phyloP scores from a whole-genome alignment of 2,113 vertebrate species.

The Melozone crissalis region DNA sequence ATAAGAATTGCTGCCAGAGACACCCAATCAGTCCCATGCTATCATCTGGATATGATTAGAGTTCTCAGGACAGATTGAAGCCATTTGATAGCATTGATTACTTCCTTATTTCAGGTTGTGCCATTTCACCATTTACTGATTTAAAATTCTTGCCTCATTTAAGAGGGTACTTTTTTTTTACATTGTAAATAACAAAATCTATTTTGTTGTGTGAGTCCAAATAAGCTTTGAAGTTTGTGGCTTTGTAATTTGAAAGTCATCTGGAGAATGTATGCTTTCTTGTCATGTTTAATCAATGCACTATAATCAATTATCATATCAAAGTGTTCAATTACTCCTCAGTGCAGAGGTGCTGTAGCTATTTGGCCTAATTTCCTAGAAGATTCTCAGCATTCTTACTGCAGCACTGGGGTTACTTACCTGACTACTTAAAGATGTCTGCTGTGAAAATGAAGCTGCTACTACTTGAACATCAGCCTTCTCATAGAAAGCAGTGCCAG shows the following conservation, averaged over 20 bases:
- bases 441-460: constrained; percentile 1
- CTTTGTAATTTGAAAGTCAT: constrained; percentile 65
- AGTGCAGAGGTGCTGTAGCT: constrained; percentile 14
- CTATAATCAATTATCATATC: constrained; percentile 69
- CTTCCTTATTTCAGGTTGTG: constrained; percentile 84
- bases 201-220: constrained; percentile 60
- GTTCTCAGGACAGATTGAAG: constrained; percentile 79
- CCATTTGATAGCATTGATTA: constrained; percentile 86
- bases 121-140: constrained; percentile 66
- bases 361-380: constrained; percentile 37
- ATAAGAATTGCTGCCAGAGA: constrained; percentile 49
- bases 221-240: constrained; percentile 71
- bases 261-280: constrained; percentile 58
- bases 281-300: constrained; percentile 62
- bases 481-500: not conserved
- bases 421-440: not conserved
- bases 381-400: not conserved
- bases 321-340: constrained; percentile 59
- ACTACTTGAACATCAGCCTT: not conserved
- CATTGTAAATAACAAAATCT: constrained; percentile 65
- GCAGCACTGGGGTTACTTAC: not conserved
- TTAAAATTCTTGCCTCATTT: constrained; percentile 69
- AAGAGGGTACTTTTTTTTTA: constrained; percentile 22
- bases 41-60: constrained; percentile 86
- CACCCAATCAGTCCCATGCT: constrained; percentile 61